phyloP scores from a whole-genome alignment of 1,140 invertebrate species.

The Daktulosphaira vitifoliae region DNA sequence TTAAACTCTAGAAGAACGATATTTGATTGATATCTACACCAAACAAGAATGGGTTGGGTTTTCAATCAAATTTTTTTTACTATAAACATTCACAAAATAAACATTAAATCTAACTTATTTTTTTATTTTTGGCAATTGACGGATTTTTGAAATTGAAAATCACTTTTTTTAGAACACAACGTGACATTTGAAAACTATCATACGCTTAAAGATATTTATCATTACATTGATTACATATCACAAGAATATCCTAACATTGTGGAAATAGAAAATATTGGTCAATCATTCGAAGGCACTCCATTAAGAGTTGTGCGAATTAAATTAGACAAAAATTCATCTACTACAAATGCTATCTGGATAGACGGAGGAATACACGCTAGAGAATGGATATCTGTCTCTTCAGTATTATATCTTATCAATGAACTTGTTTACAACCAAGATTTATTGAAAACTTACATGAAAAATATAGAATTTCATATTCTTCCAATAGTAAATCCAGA shows the following conservation, averaged over 20 bases:
- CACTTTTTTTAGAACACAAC: constrained; percentile 53
- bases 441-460: constrained; percentile 58
- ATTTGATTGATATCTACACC: no score
- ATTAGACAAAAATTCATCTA: constrained; percentile 42
- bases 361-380: constrained; percentile 59
- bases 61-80: no score
- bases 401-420: constrained; percentile 56
- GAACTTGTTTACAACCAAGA: constrained; percentile 66
- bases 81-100: no score
- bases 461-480: constrained; percentile 52
- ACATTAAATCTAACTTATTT: no score
- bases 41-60: no score
- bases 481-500: constrained; percentile 55
- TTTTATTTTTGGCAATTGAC: no score
- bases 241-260: constrained; percentile 60
- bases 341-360: constrained; percentile 48
- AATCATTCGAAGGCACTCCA: constrained; percentile 62
- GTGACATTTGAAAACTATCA: constrained; percentile 78
- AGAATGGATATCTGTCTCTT: constrained; percentile 73
- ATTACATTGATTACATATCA: constrained; percentile 54
- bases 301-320: constrained; percentile 59
- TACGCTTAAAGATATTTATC: constrained; percentile 48
- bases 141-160: background rate
- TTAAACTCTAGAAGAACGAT: no score
- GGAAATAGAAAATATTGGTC: constrained; percentile 61